A percentile compares a stretch with the other conserved stretches of the same genome.
phyloP scores from a whole-genome alignment of 2,113 vertebrate genomes.

The Corythornis madagascariensis region DNA sequence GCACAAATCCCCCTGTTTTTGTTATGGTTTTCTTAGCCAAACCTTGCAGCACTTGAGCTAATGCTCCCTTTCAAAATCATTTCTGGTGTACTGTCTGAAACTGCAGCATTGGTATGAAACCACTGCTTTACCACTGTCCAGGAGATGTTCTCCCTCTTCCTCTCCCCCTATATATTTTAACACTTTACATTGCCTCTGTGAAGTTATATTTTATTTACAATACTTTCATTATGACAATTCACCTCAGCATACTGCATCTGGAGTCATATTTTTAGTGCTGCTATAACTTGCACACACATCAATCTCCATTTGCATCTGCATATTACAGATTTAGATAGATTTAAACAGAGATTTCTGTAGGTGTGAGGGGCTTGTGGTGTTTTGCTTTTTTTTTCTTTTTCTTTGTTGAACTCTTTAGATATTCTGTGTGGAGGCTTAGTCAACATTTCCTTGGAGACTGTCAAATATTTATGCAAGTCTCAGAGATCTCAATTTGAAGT shows the following conservation, averaged over 20 bases:
- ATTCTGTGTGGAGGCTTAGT: constrained; percentile 47
- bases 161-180: not conserved
- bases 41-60: not conserved
- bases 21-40: not conserved
- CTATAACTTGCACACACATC: not conserved
- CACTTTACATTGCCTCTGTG: not conserved
- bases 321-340: constrained; percentile 14
- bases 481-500: constrained; percentile 69
- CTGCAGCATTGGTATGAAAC: not conserved
- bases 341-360: constrained; percentile 30
- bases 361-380: not conserved
- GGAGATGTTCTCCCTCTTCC: not conserved
- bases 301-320: not conserved
- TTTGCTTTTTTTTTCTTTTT: not conserved
- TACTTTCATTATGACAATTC: not conserved
- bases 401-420: constrained; percentile 20
- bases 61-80: not conserved
- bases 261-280: not conserved
- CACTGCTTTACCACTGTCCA: not conserved
- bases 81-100: not conserved
- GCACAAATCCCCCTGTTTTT: not conserved
- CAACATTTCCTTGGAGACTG: constrained; percentile 65
- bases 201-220: not conserved
- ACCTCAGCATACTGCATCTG: not conserved
- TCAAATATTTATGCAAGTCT: constrained; percentile 71